Base-by-base conservation (phyloP, 2,888 invertebrate species). In the Acleris sparsana region DNA sequence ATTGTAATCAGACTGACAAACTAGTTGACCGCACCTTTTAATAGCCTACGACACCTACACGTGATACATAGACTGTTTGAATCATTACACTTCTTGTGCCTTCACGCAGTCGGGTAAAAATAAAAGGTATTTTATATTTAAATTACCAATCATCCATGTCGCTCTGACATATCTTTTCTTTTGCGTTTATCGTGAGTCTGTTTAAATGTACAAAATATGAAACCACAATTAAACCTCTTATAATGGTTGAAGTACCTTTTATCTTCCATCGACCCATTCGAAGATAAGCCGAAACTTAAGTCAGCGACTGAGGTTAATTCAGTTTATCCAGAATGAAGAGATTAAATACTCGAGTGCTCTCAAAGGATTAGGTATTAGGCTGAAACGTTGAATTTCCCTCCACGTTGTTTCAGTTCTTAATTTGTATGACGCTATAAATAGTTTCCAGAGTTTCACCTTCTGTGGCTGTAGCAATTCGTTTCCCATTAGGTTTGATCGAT, bases 401-500 rank as follows among this genome's bases (percentile, higher is more conserved):
- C 33, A 29, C 53, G 55, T 59, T 46, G 22, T 56, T 60, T 56
- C 56, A 44, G 65, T 33, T 44, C 65, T 65, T 51, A 65, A 65
- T 65, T 65, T 51, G 44, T 61, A 44, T 25, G 51, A 13, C 9
- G 5, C 53, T 61, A 65, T 65, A 56, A 65, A 65, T 65, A 65
- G 60, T 17, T 49, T 51, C 29, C 60, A 65, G 65, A 56, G 60
- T 61, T 61, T 65, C 44, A 56, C 60, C 60, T 56, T 65, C 55
- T 9, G 55, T 61, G 46, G 49, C 55, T 5, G 60, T 61, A 52
- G 49, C 64, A 57, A 57, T 61, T 57, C 56, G 56, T 61, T n/a
- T 56, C 62, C 61, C 56, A 57, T 57, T 66, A 57, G 18, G 33
- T 62, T 62, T 66, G 66, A 66, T 57, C 57, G 52, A 66, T 66